A percentile compares a stretch with the other conserved stretches of the same genome.
phyloP scores from a whole-genome alignment of 2,888 invertebrate genomes.

The Drosophila testacea region DNA sequence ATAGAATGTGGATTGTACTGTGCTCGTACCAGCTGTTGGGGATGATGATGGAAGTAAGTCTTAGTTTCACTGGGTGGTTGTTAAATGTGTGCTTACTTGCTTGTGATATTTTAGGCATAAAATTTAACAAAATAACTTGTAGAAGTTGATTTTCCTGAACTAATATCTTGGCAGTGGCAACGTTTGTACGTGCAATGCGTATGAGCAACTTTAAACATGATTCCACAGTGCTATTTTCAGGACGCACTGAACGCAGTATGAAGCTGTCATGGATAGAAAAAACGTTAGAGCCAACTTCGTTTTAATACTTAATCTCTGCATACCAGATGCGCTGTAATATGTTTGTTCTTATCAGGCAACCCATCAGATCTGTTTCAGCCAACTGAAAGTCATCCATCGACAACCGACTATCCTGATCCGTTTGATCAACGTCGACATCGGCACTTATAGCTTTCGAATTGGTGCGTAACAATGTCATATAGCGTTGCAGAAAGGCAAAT shows the following conservation, averaged over 20 bases:
- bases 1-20: slow-evolving; percentile 84
- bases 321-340: slow-evolving; percentile 90
- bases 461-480: slow-evolving; percentile 84
- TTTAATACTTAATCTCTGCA: slow-evolving; percentile 12
- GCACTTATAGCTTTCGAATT: slow-evolving; percentile 74
- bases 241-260: slow-evolving; percentile 89
- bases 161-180: slow-evolving; percentile 88
- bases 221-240: slow-evolving; percentile 90
- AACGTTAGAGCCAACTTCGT: background rate
- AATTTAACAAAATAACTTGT: slow-evolving; percentile 87
- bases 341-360: slow-evolving; percentile 90
- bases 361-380: slow-evolving; percentile 92
- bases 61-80: background rate
- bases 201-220: slow-evolving; percentile 92
- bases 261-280: slow-evolving; percentile 86
- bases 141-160: slow-evolving; percentile 89
- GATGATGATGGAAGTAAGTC: slow-evolving; percentile 63
- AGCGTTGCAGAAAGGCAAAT: slow-evolving; percentile 86
- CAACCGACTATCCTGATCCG: slow-evolving; percentile 85
- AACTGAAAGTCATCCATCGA: slow-evolving; percentile 95
- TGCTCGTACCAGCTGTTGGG: slow-evolving; percentile 45
- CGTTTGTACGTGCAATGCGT: slow-evolving; percentile 91
- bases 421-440: slow-evolving; percentile 81
- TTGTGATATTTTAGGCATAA: slow-evolving; percentile 83
- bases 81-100: slow-evolving; percentile 71